These are phyloP conservation scores for Nestor notabilis DNA, from an alignment of 2,113 vertebrate species.

Conservation along the genomic window DNA sequence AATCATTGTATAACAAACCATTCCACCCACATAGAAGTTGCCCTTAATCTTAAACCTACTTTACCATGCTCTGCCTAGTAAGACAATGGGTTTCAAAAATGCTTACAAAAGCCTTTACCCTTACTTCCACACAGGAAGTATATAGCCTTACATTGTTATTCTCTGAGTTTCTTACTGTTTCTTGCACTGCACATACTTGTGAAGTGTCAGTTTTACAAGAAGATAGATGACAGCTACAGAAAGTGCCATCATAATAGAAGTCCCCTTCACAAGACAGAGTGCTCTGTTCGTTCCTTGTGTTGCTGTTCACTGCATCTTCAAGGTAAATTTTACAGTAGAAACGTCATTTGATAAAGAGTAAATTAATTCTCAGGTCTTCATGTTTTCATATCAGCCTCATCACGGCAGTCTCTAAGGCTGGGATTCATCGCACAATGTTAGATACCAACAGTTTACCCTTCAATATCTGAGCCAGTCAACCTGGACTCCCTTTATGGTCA, in stretches of 20 bases:
- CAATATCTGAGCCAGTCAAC: neutral
- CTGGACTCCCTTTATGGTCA: neutral
- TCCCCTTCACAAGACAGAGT: neutral
- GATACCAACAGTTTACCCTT: neutral
- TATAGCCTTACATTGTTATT: neutral
- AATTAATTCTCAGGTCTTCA: neutral
- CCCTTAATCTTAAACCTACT: neutral
- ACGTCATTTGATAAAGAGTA: neutral
- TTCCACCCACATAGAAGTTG: neutral
- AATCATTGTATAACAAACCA: neutral
- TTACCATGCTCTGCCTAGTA: neutral
- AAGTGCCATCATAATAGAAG: neutral
- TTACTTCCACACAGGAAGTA: neutral
- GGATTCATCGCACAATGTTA: neutral
- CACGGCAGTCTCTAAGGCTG: neutral
- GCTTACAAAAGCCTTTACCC: neutral
- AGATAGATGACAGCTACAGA: neutral
- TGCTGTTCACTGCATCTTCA: neutral
- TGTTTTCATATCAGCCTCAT: neutral
- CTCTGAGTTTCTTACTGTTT: neutral
- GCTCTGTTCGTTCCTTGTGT: neutral
- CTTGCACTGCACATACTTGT: neutral
- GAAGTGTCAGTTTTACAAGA: neutral
- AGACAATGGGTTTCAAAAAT: fast-evolving
- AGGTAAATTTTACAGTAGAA: neutral